These are phyloP conservation scores for Artibeus jamaicensis DNA, from an alignment of 2,797 vertebrate species.

Conservation along the genomic window DNA sequence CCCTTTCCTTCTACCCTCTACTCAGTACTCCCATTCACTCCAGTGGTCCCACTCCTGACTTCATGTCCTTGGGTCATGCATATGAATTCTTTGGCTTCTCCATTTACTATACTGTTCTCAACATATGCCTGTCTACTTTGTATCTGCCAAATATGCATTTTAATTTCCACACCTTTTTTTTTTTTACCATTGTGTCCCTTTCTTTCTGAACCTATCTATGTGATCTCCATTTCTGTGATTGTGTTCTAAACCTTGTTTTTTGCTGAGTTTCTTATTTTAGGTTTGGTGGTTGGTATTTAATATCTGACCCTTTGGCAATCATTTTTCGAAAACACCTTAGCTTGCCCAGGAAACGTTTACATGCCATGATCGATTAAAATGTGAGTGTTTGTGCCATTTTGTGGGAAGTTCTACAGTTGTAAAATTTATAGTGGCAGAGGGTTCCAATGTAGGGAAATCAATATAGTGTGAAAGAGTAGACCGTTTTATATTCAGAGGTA, in stretches of 20 bases:
- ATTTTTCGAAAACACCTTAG: not conserved
- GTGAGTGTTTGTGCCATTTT: slow-evolving; percentile 53
- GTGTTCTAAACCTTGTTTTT: too few species aligned
- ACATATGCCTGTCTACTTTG: too few species aligned
- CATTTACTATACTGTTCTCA: too few species aligned
- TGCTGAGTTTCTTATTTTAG: too few species aligned
- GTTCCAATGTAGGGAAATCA: not conserved
- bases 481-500: slow-evolving; percentile 35
- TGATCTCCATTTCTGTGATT: not conserved
- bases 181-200: not conserved
- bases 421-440: not conserved
- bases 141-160: not conserved
- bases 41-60: too few species aligned
- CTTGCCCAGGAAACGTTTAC: not conserved
- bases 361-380: slow-evolving; percentile 1
- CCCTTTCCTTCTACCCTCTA: too few species aligned
- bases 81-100: too few species aligned
- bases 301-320: not conserved
- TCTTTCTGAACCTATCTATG: not conserved
- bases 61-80: too few species aligned
- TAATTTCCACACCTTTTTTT: not conserved
- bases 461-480: not conserved
- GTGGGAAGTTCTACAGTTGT: not conserved
- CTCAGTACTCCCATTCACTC: too few species aligned
- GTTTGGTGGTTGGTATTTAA: too few species aligned